These are phyloP conservation scores for Plecotus auritus DNA, from an alignment of 2,113 vertebrate genomes.

Conservation along the genomic window DNA sequence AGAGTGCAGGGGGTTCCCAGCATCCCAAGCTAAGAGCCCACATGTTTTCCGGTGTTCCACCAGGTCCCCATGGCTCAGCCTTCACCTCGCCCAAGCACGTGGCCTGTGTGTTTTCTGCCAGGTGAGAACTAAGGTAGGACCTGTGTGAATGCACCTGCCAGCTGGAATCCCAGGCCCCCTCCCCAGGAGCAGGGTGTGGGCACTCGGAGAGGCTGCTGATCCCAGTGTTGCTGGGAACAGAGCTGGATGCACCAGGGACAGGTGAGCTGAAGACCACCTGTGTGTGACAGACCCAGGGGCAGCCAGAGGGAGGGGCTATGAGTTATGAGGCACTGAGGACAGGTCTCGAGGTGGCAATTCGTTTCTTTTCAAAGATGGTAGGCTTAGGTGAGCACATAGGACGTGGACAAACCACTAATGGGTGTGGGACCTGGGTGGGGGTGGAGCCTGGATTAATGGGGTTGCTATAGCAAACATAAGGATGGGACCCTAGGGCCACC, in stretches of 20 bases:
- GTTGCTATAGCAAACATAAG: not conserved
- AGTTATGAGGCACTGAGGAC: not conserved
- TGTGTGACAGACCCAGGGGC: not conserved
- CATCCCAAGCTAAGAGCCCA: not conserved
- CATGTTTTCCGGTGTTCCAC: not conserved
- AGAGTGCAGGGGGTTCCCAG: not conserved
- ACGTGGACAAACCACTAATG: not conserved
- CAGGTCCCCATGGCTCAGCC: not conserved
- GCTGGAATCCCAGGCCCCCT: not conserved
- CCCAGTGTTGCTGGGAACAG: not conserved
- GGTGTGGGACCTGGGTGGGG: accelerated
- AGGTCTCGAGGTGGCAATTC: not conserved
- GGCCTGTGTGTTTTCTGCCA: not conserved
- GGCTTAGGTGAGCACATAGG: accelerated
- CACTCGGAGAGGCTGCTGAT: not conserved
- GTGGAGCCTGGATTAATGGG: not conserved
- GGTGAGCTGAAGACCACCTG: not conserved
- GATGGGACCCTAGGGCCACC: not conserved
- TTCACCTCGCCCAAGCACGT: too few relatives aligned
- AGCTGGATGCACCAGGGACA: not conserved
- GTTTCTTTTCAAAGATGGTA: not conserved
- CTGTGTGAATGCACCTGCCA: accelerated
- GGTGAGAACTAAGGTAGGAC: not conserved
- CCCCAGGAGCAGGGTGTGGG: accelerated
- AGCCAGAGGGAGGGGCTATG: not conserved